phyloP scores from a whole-genome alignment of 2,888 invertebrate genomes.

The Prenolepis imparis region DNA sequence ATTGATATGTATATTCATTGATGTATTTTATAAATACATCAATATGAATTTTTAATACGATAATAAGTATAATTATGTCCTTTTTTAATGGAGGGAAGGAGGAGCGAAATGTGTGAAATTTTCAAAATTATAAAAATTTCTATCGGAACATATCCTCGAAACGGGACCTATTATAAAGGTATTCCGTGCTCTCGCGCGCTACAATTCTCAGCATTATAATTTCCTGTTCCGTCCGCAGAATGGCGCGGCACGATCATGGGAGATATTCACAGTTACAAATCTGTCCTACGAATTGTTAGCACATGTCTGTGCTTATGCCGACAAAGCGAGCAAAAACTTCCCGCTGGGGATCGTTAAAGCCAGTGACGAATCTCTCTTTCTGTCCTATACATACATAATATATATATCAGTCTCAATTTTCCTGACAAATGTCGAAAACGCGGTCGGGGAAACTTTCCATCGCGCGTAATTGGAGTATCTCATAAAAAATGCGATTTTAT shows the following conservation, averaged over 20 bases:
- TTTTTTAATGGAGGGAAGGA: not conserved
- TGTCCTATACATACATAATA: slow-evolving; percentile 38
- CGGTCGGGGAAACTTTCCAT: not conserved
- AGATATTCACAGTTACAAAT: slow-evolving; percentile 80
- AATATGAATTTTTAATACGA: not conserved
- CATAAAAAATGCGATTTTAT: not conserved
- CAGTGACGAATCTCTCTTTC: slow-evolving; percentile 64
- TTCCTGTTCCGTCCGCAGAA: slow-evolving; percentile 49
- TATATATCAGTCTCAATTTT: slow-evolving; percentile 52
- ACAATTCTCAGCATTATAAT: slow-evolving; percentile 55
- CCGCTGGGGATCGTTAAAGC: slow-evolving; percentile 77
- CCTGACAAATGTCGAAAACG: slow-evolving; percentile 43
- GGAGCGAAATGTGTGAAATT: slow-evolving; percentile 6
- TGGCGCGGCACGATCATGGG: slow-evolving; percentile 75
- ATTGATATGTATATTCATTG: no score
- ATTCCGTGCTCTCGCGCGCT: slow-evolving; percentile 60
- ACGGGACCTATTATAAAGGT: slow-evolving; percentile 67
- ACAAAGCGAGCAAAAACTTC: slow-evolving; percentile 81
- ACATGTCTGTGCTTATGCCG: slow-evolving; percentile 84
- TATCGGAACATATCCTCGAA: not conserved
- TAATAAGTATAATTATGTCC: not conserved
- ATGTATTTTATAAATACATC: not conserved
- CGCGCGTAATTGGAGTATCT: slow-evolving; percentile 4
- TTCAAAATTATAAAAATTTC: slow-evolving; percentile 1
- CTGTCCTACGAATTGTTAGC: slow-evolving; percentile 85